Evolutionary conservation across 1,140 invertebrate genomes (phyloP), one percentile per base, ranked within the genome.

Genomic region (Drosophila sp.): DNA sequence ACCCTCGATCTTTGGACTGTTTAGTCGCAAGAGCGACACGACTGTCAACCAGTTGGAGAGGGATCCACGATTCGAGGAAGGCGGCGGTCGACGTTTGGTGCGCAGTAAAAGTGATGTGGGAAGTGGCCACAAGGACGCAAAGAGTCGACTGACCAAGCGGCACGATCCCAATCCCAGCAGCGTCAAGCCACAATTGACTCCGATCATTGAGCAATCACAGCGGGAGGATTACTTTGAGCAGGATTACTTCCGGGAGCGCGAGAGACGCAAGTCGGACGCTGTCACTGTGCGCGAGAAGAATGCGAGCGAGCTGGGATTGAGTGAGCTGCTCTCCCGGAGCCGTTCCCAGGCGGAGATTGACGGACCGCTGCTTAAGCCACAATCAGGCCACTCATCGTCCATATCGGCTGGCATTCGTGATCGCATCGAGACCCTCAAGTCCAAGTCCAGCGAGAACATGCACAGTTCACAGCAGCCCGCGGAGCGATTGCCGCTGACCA

Each of bases 71-170:
- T 80, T 91, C 40, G 80, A 92, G 86, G 72, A 92, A 71, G 73
- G 73, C 59, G 76, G 78, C 36, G 76, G 90, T 48, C 58, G 89
- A 63, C 74, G 92, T 77, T 59, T 91, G 67, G 72, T 80, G 71
- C 92, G 95, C 51, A 96, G 95, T 64, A 94, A 94, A 63, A 96
- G 95, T 93, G 95, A 96, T 94, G 95, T 94, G 13, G 93, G 94
- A n/a, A 84, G 86, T 45, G 46, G 32, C 56, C 69, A 40, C 6
- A 59, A 71, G 41, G 72, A 69, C 0, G 5, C 57, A 4, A 27
- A 36, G 21, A 64, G 36, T 36, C 27, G 45, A 5, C 18, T 40
- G 36, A 54, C 14, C 32, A 53, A 53, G 9, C 2, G 29, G 2
- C 36, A 16, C 21, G 64, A 77, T 4, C 9, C 53, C 21, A 64